phyloP scores from a whole-genome alignment of 1,140 invertebrate species.

The Mya arenaria region DNA sequence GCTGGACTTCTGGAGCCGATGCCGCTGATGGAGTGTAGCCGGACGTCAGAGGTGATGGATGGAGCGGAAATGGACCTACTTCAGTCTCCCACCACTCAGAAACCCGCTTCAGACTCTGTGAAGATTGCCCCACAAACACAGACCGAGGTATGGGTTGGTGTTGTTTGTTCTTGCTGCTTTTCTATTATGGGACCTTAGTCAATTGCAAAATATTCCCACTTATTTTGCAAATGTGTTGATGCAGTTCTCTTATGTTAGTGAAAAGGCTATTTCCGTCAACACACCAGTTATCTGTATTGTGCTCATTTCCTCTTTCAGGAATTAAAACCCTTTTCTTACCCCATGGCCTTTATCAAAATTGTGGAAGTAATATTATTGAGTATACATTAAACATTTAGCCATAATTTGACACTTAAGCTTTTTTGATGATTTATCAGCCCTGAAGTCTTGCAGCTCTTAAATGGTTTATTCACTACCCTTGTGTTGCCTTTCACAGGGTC shows the following conservation, averaged over 20 bases:
- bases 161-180: not conserved
- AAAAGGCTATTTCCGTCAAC: too few relatives aligned
- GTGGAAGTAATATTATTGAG: not conserved
- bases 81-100: constrained; percentile 1
- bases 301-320: too few relatives aligned
- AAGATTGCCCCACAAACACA: constrained; percentile 48
- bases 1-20: constrained; percentile 94
- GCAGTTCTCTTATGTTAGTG: not conserved
- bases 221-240: not conserved
- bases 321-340: too few relatives aligned
- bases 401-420: too few relatives aligned
- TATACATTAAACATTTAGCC: not conserved
- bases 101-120: constrained; percentile 23
- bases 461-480: too few relatives aligned
- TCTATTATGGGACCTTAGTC: not conserved
- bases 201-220: not conserved
- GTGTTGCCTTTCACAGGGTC: constrained; percentile 66
- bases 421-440: too few relatives aligned
- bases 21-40: constrained; percentile 86
- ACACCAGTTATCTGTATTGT: too few relatives aligned
- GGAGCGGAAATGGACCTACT: constrained; percentile 30
- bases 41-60: constrained; percentile 76
- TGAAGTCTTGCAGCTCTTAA: too few relatives aligned
- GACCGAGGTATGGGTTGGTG: constrained; percentile 40
- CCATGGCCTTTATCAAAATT: too few relatives aligned